Evolutionary conservation across 1,140 invertebrate genomes (phyloP).

Genomic region (Dryas iulia): DNA sequence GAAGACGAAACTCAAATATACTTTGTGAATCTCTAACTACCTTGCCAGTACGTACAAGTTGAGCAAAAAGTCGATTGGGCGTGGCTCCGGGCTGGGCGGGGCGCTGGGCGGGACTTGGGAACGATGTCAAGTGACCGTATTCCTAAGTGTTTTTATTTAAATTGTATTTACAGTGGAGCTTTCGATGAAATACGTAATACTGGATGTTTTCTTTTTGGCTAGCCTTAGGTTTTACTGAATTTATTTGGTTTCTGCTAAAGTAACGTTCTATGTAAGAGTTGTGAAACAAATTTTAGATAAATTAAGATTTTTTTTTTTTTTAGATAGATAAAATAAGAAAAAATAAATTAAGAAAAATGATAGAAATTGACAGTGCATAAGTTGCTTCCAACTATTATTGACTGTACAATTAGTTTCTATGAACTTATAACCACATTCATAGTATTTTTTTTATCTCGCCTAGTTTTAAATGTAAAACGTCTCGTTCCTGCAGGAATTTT

Average conservation of each 20-base stretch:
- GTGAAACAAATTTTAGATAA: too few relatives aligned
- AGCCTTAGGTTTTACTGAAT: not conserved
- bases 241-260: not conserved
- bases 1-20: constrained; percentile 2
- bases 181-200: constrained; percentile 15
- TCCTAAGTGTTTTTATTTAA: constrained; percentile 28
- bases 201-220: not conserved
- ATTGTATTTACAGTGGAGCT: constrained; percentile 28
- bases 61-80: constrained; percentile 37
- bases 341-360: too few relatives aligned
- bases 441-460: too few relatives aligned
- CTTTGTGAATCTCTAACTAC: constrained; percentile 23
- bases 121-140: constrained; percentile 38
- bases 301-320: too few relatives aligned
- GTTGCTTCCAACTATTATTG: too few relatives aligned
- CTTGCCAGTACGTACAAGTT: not conserved
- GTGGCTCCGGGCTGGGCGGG: constrained; percentile 33
- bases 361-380: too few relatives aligned
- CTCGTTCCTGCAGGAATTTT: too few relatives aligned
- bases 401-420: too few relatives aligned
- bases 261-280: too few relatives aligned
- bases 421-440: too few relatives aligned
- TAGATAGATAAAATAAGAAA: too few relatives aligned
- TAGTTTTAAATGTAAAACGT: too few relatives aligned
- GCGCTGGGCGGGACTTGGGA: constrained; percentile 27